Percentiles rank a stretch among this genome's conserved stretches.
Evolutionary conservation across 2,113 vertebrate genomes (phyloP).

Genomic region (Morone saxatilis): DNA sequence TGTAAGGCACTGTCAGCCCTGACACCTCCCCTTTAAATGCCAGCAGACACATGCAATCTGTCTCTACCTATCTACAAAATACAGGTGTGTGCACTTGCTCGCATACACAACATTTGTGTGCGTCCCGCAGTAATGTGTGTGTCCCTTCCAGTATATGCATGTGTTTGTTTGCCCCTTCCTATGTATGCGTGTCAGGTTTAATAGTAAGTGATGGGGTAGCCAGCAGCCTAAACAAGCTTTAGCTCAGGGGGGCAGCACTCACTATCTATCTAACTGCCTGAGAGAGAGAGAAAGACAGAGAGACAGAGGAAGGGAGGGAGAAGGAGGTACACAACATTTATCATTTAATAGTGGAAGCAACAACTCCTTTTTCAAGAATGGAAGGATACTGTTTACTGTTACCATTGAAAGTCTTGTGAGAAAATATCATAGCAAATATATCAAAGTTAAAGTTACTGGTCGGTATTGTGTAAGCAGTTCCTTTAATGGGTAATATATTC

Average conservation of each 20-base stretch:
- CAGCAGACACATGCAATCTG: conserved; percentile 71
- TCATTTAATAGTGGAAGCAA: conserved; percentile 59
- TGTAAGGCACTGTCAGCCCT: conserved; percentile 74
- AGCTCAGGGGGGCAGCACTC: conserved; percentile 64
- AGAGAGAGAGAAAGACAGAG: conserved; percentile 33
- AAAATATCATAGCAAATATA: conserved; percentile 3
- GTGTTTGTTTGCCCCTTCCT: conserved; percentile 48
- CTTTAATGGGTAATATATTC: not conserved
- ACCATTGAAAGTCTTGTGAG: not conserved
- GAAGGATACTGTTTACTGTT: conserved; percentile 26
- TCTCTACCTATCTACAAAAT: conserved; percentile 73
- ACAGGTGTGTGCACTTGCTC: conserved; percentile 59
- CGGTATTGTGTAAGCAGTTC: not conserved
- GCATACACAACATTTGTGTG: conserved; percentile 25
- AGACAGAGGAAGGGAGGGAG: not conserved
- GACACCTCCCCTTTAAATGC: conserved; percentile 78
- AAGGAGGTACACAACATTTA: conserved; percentile 37
- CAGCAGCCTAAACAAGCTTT: conserved; percentile 75
- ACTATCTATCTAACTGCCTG: conserved; percentile 66
- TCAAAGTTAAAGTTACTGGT: not conserved
- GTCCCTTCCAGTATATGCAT: conserved; percentile 24
- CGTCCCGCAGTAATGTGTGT: conserved; percentile 16
- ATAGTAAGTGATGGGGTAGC: conserved; percentile 74
- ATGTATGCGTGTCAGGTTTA: conserved; percentile 61
- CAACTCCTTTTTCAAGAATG: conserved; percentile 40